These are phyloP conservation scores for Cynodonichthys magdalenae DNA, from an alignment of 2,797 vertebrate species.

Conservation along the genomic window DNA sequence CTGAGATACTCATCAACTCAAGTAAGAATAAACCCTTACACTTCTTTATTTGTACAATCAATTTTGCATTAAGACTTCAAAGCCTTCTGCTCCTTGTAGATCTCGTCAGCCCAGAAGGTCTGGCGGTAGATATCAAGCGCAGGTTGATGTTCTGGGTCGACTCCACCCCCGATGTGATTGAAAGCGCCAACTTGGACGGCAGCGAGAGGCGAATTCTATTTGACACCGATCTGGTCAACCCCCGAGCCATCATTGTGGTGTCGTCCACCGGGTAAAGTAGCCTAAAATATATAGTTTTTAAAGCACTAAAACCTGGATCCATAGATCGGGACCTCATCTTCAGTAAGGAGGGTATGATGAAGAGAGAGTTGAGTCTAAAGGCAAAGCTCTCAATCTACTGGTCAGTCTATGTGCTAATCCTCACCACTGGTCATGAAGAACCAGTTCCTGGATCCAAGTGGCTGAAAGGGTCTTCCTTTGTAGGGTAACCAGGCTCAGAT, in stretches of 20 bases:
- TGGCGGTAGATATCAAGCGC: conserved; percentile 87
- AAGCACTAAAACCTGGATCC: too few relatives aligned
- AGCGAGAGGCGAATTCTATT: conserved; percentile 87
- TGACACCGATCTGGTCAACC: conserved; percentile 90
- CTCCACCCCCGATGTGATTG: conserved; percentile 90
- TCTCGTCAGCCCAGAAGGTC: conserved; percentile 92
- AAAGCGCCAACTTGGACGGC: conserved; percentile 89
- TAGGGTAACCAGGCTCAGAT: too few relatives aligned
- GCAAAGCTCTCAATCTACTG: too few relatives aligned
- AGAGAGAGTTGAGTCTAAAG: too few relatives aligned
- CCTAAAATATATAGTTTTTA: neutral
- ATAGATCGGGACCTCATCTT: too few relatives aligned
- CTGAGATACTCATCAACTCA: conserved; percentile 87
- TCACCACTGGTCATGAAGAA: too few relatives aligned
- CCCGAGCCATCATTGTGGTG: conserved; percentile 92
- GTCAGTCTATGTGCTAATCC: too few relatives aligned
- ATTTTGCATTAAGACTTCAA: neutral
- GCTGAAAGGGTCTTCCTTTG: too few relatives aligned
- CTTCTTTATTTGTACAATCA: neutral
- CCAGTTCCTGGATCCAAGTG: too few relatives aligned
- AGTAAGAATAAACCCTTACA: conserved; percentile 69
- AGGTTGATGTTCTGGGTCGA: conserved; percentile 95
- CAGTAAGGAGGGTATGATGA: too few relatives aligned
- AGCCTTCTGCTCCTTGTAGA: conserved; percentile 68
- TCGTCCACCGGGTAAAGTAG: conserved; percentile 86